These are phyloP conservation scores for Lepidurus arcticus DNA, from an alignment of 1,140 invertebrate species.

Conservation along the genomic window DNA sequence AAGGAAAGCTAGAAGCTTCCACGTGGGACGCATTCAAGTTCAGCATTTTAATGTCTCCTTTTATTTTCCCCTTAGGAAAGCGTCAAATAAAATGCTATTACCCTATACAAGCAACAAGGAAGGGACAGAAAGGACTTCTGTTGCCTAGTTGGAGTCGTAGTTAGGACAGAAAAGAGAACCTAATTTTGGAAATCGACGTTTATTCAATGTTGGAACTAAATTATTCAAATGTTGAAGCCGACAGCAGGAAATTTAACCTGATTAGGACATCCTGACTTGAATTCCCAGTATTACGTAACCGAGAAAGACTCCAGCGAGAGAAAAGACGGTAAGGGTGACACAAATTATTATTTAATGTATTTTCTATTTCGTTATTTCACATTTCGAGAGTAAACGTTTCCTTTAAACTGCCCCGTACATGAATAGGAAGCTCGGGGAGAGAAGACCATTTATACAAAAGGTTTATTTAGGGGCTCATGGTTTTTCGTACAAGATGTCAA, in stretches of 20 bases:
- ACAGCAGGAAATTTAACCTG: conserved; percentile 7
- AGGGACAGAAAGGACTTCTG: not conserved
- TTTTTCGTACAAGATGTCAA: conserved; percentile 5
- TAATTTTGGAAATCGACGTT: not conserved
- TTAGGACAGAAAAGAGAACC: not conserved
- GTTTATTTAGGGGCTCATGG: not conserved
- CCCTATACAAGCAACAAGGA: too few relatives aligned
- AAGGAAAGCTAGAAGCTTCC: too few relatives aligned
- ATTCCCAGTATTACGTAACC: not conserved
- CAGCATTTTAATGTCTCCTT: too few relatives aligned
- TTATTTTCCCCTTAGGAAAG: too few relatives aligned
- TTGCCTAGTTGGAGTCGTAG: not conserved
- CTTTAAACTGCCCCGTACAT: not conserved
- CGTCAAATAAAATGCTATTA: too few relatives aligned
- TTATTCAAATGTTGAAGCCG: not conserved
- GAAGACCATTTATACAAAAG: not conserved
- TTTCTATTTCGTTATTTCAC: too few relatives aligned
- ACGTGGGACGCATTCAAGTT: too few relatives aligned
- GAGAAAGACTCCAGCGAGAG: too few relatives aligned
- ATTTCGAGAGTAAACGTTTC: too few relatives aligned
- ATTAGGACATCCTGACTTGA: conserved; percentile 12
- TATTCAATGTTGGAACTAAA: not conserved
- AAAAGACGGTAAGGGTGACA: too few relatives aligned
- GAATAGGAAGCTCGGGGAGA: not conserved
- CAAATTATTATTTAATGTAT: too few relatives aligned